Percentiles rank a stretch among this genome's conserved stretches.
Conservation (phyloP, 2,888 invertebrate genomes). For the Macrophya alboannulata region DNA sequence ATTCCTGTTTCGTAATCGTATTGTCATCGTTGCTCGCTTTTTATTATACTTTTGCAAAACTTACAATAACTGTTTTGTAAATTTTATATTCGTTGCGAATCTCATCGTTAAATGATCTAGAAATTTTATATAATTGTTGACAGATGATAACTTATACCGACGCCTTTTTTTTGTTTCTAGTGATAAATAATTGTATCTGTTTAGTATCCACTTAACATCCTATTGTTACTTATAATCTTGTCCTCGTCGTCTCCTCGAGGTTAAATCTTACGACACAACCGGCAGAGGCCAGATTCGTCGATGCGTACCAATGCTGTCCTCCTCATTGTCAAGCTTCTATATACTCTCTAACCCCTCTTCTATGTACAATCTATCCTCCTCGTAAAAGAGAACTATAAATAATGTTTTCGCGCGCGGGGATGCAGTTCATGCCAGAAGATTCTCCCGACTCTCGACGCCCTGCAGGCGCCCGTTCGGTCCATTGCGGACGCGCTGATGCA, state of each 20-base stretch:
- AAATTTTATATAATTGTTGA: not conserved
- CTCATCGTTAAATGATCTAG: not conserved
- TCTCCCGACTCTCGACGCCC: constrained; percentile 32
- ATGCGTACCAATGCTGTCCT: not conserved
- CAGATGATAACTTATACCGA: not conserved
- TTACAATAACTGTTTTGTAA: too few relatives aligned
- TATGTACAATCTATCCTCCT: too few relatives aligned
- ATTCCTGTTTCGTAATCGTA: not conserved
- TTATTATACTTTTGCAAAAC: not conserved
- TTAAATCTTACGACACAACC: not conserved
- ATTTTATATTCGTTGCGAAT: not conserved
- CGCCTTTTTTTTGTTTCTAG: too few relatives aligned
- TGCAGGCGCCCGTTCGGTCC: constrained; percentile 49
- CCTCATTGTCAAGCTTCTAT: not conserved
- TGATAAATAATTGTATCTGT: not conserved
- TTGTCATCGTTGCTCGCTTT: not conserved
- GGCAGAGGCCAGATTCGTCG: not conserved
- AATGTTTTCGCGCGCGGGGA: constrained; percentile 50
- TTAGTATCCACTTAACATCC: not conserved
- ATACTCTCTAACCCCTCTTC: not conserved
- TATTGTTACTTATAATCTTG: not conserved
- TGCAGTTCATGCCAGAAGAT: constrained; percentile 21
- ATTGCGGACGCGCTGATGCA: constrained; percentile 48
- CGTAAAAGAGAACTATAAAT: constrained; percentile 39
- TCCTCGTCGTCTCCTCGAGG: not conserved